Conservation (phyloP, 1,140 invertebrate species). For the Ctenoplectra terminalis region DNA sequence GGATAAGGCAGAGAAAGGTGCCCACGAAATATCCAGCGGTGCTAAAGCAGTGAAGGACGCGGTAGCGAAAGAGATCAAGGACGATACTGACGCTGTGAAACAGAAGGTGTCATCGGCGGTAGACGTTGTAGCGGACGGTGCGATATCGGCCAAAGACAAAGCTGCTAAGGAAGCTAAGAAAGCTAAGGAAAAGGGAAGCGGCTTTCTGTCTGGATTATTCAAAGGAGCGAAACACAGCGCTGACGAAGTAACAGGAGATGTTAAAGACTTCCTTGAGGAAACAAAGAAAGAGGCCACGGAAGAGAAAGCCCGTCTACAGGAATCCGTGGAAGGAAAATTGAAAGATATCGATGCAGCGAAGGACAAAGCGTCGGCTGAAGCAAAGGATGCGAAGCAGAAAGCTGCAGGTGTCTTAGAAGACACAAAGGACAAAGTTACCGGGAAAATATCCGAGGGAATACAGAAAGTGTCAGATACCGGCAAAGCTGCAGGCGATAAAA, state of each 20-base stretch:
- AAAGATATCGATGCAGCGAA: conserved; percentile 21
- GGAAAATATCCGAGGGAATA: not conserved
- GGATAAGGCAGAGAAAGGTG: conserved; percentile 26
- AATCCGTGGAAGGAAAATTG: not conserved
- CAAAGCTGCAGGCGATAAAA: conserved; percentile 29
- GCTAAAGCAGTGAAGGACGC: conserved; percentile 53
- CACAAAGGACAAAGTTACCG: conserved; percentile 30
- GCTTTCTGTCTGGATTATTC: conserved; percentile 71
- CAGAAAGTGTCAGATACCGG: conserved; percentile 10
- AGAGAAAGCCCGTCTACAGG: conserved; percentile 27
- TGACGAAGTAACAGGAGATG: conserved; percentile 74
- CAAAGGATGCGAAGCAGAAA: conserved; percentile 61
- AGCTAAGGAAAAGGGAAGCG: conserved; percentile 67
- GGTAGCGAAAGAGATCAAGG: conserved; percentile 49
- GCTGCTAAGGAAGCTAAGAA: conserved; percentile 65
- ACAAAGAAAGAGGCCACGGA: conserved; percentile 61
- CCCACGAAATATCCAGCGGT: conserved; percentile 20
- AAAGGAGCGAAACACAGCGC: conserved; percentile 72
- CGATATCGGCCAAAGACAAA: conserved; percentile 51
- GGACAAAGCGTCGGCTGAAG: not conserved
- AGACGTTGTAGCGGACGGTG: conserved; percentile 38
- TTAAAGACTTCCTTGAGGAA: conserved; percentile 72
- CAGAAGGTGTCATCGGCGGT: conserved; percentile 30
- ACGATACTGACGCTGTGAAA: conserved; percentile 47
- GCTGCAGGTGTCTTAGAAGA: not conserved